Evolutionary conservation across 2,113 vertebrate genomes (phyloP).

Genomic region (Tetraodon nigroviridis): DNA sequence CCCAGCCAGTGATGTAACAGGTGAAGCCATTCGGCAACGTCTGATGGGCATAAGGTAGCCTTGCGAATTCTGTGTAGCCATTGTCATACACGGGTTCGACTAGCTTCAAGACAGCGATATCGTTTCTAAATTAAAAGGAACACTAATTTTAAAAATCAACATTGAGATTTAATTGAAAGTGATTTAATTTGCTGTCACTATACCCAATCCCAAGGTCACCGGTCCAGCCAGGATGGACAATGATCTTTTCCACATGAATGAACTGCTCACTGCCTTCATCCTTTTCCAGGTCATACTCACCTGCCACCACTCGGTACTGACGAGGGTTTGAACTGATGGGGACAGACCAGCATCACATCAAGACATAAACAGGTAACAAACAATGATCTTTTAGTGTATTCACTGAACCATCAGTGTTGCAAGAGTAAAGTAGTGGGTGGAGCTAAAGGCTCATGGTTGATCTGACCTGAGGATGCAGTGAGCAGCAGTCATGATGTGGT

Average conservation of each 20-base stretch:
- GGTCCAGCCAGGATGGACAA: slow-evolving; percentile 58
- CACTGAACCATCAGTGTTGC: too few relatives aligned
- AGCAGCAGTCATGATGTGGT: slow-evolving; percentile 67
- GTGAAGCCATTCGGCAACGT: slow-evolving; percentile 48
- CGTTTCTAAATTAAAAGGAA: slow-evolving; percentile 49
- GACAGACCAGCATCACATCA: too few relatives aligned
- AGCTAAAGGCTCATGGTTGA: too few relatives aligned
- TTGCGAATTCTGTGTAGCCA: slow-evolving; percentile 30
- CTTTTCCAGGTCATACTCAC: slow-evolving; percentile 62
- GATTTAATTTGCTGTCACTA: not conserved
- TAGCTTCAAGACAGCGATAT: slow-evolving; percentile 69
- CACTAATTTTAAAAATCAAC: too few relatives aligned
- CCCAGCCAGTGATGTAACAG: slow-evolving; percentile 72
- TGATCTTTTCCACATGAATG: slow-evolving; percentile 33
- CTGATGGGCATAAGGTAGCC: slow-evolving; percentile 33
- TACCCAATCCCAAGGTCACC: slow-evolving; percentile 53
- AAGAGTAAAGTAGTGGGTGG: too few relatives aligned
- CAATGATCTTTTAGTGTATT: too few relatives aligned
- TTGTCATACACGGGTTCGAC: slow-evolving; percentile 40
- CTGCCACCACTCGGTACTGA: slow-evolving; percentile 56
- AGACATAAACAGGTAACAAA: not conserved
- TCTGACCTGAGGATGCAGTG: slow-evolving; percentile 66
- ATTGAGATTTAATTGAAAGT: not conserved
- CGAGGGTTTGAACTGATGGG: slow-evolving; percentile 31
- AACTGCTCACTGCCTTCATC: slow-evolving; percentile 62